Base-by-base conservation (phyloP, 2,888 invertebrate genomes). In the Ophraella communa region DNA sequence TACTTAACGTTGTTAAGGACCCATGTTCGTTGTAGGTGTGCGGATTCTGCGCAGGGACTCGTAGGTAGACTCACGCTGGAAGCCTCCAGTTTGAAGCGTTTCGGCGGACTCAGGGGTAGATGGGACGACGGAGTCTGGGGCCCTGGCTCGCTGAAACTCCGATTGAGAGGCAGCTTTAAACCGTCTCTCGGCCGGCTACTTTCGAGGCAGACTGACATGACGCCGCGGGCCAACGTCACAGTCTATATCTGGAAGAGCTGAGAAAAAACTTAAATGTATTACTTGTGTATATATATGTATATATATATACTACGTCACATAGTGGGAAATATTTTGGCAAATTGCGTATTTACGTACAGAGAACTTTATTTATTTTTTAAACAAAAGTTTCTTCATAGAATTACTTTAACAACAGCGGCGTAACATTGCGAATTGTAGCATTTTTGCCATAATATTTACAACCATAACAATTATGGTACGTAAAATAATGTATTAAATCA, bases 111-210 rank as follows among this genome's bases (percentile, higher is more conserved):
- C 62, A 78, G 72, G 63, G 79, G 77, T 63, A 77, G 71, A 67
- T 79, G 78, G 54, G 79, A 76, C 49, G 77, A 77, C 54, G 77
- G 76, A 57, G 79, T 76, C 59, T 76, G 80, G 52, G 85, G 85
- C 57, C 86, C 86, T 14, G 86, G 86, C 79, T 86, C 86, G 77
- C 86, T 86, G 71, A 85, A 80, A 74, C 86, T 86, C 66, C 86
- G 81, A 76, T 86, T 86, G 76, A 87, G 77, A 71, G 85, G 84
- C 71, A 86, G 83, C 76, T 85, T 85, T 70, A 86, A 82, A 71
- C 85, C 85, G 78, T 86, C 85, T 70, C 87, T 83, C 74, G 85
- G 80, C 70, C 83, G 82, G 68, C 81, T 82, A 72, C 80, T 80
- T 79, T 85, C 84, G 78, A 84, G 82, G 78, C 84, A 85, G 74